Conservation (phyloP, 2,888 invertebrate species). For the Pristionchus entomophagus region DNA sequence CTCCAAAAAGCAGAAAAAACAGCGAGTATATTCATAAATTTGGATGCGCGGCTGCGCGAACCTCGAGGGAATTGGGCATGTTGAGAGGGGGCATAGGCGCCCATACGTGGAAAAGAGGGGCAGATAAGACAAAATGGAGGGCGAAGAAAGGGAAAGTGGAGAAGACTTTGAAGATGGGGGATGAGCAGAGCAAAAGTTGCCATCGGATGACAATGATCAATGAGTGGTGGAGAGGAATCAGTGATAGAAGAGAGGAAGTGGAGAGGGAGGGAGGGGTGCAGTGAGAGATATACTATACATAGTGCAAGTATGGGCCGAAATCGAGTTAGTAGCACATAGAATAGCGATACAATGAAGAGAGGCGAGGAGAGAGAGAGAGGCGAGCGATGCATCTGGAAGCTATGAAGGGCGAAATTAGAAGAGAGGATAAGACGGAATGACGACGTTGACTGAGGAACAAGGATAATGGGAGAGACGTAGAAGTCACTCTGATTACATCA, state of each 20-base stretch:
- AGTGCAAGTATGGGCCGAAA: conserved; percentile 34
- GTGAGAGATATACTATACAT: background rate
- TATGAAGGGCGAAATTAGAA: conserved; percentile 10
- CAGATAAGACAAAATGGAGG: conserved; percentile 35
- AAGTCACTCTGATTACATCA: conserved; percentile 15
- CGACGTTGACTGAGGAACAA: background rate
- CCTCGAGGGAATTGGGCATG: conserved; percentile 40
- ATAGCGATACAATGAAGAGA: conserved; percentile 42
- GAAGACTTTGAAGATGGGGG: background rate
- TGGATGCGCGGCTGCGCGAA: background rate
- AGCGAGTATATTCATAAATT: conserved; percentile 41
- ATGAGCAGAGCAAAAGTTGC: conserved; percentile 16
- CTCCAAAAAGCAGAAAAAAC: conserved; percentile 37
- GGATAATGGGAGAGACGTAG: background rate
- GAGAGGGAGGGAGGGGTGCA: background rate
- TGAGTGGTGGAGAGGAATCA: conserved; percentile 9
- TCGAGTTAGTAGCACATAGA: conserved; percentile 46
- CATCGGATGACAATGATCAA: conserved; percentile 41
- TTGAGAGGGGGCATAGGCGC: conserved; percentile 23
- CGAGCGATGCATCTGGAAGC: conserved; percentile 37
- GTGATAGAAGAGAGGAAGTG: background rate
- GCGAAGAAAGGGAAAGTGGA: background rate
- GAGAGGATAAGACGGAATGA: background rate
- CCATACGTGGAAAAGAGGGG: conserved; percentile 22
- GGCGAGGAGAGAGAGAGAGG: conserved; percentile 10